Evolutionary conservation across 2,888 invertebrate genomes (phyloP).

Genomic region (Tubulanus polymorphus): DNA sequence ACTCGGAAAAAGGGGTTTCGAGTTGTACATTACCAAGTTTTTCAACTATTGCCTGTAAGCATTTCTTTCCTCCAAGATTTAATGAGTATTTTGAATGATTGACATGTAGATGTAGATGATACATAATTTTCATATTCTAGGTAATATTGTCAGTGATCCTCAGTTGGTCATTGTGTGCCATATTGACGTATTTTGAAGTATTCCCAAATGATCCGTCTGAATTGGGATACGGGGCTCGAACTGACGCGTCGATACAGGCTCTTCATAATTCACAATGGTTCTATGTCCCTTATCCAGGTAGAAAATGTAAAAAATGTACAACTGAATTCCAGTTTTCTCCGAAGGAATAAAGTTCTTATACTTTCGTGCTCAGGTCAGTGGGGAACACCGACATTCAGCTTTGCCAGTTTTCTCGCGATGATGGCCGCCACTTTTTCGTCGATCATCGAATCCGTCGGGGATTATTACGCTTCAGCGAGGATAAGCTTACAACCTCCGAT

Average conservation of each 20-base stretch:
- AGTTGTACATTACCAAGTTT: constrained; percentile 65
- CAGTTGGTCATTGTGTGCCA: constrained; percentile 35
- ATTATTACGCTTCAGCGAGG: constrained; percentile 82
- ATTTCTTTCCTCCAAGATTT: neutral
- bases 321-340: neutral
- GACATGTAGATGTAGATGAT: no score
- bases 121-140: no score
- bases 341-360: neutral
- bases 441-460: constrained; percentile 63
- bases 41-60: constrained; percentile 74
- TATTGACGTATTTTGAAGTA: constrained; percentile 34
- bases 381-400: constrained; percentile 43
- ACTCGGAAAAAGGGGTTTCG: constrained; percentile 59
- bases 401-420: constrained; percentile 41
- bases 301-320: constrained; percentile 5
- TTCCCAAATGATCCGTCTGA: constrained; percentile 52
- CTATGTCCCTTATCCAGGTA: constrained; percentile 60
- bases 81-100: no score
- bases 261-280: constrained; percentile 41
- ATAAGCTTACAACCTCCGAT: constrained; percentile 71
- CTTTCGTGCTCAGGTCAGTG: constrained; percentile 35
- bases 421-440: constrained; percentile 44
- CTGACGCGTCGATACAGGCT: constrained; percentile 37
- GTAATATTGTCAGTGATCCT: constrained; percentile 37
- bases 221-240: constrained; percentile 35